phyloP scores from a whole-genome alignment of 2,797 vertebrate species.

The Hemibagrus guttatus region DNA sequence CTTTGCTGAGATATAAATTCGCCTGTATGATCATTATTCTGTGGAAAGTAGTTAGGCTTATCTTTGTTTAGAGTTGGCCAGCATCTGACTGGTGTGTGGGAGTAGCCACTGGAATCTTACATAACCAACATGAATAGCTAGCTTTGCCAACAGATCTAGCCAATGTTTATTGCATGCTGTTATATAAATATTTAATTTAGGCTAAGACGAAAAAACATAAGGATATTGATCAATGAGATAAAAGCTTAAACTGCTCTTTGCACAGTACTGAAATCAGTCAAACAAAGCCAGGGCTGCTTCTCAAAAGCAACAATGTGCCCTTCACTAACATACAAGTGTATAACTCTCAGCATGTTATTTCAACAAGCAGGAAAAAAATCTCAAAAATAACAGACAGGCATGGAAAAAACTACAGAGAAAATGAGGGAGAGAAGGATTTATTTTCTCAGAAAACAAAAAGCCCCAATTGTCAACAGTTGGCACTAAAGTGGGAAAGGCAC shows the following conservation, averaged over 20 bases:
- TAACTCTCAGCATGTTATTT: constrained; percentile 22
- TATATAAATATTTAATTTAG: neutral
- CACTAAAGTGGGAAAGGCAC: constrained; percentile 35
- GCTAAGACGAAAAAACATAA: constrained; percentile 3
- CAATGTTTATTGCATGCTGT: neutral
- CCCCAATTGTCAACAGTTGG: constrained; percentile 39
- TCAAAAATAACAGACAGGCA: neutral
- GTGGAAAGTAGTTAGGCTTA: neutral
- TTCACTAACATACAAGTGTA: neutral
- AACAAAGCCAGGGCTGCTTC: neutral
- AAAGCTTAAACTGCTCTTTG: constrained; percentile 6
- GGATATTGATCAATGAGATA: constrained; percentile 39
- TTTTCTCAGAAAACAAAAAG: constrained; percentile 42
- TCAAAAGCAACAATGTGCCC: constrained; percentile 9
- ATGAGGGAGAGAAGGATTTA: constrained; percentile 28
- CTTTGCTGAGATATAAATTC: neutral
- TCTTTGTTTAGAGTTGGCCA: neutral
- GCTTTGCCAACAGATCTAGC: too few species aligned
- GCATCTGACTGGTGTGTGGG: neutral
- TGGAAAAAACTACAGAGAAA: constrained; percentile 9
- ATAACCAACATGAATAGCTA: neutral
- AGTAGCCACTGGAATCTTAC: neutral
- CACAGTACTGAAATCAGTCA: neutral
- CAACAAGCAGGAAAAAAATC: constrained; percentile 31
- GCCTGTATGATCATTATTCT: neutral